Evolutionary conservation across 2,888 invertebrate species (phyloP).

Genomic region (Drosophila atripex): DNA sequence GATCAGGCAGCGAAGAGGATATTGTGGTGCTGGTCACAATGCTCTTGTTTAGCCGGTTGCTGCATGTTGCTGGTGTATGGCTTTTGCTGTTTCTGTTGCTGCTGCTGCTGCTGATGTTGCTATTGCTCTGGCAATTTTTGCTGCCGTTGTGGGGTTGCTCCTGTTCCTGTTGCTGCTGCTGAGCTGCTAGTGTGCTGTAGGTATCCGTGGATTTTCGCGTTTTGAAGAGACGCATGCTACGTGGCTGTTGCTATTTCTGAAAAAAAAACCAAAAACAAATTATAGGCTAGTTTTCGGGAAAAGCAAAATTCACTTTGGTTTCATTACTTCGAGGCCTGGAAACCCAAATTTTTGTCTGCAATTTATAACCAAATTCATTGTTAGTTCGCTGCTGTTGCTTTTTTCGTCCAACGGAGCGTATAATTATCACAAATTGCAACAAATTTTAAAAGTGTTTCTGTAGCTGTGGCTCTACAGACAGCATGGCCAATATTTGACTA

Average conservation of each 20-base stretch:
- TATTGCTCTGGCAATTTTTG: conserved; percentile 29
- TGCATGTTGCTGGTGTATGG: conserved; percentile 63
- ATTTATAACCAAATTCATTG: conserved; percentile 34
- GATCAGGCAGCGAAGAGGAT: conserved; percentile 83
- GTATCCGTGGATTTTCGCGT: conserved; percentile 83
- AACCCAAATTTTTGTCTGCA: conserved; percentile 51
- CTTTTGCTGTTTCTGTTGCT: conserved; percentile 23
- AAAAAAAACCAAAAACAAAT: background rate
- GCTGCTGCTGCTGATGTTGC: conserved; percentile 16
- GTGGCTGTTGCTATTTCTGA: conserved; percentile 29
- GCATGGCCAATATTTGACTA: conserved; percentile 11
- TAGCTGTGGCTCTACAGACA: conserved; percentile 13
- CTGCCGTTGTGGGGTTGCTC: conserved; percentile 32
- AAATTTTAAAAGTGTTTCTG: conserved; percentile 35
- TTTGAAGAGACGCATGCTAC: conserved; percentile 83
- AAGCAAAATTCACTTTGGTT: conserved; percentile 8
- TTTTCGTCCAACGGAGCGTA: conserved; percentile 64
- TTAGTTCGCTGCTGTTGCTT: conserved; percentile 25
- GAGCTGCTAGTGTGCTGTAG: conserved; percentile 70
- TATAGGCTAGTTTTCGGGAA: conserved; percentile 25
- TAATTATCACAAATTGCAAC: conserved; percentile 63
- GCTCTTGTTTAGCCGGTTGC: conserved; percentile 72
- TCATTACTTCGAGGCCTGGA: conserved; percentile 35
- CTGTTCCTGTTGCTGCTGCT: conserved; percentile 46
- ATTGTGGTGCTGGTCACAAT: conserved; percentile 77